A percentile compares a stretch with the other conserved stretches of the same genome.
Conservation (phyloP, 2,888 invertebrate genomes). For the Acronicta leporina region DNA sequence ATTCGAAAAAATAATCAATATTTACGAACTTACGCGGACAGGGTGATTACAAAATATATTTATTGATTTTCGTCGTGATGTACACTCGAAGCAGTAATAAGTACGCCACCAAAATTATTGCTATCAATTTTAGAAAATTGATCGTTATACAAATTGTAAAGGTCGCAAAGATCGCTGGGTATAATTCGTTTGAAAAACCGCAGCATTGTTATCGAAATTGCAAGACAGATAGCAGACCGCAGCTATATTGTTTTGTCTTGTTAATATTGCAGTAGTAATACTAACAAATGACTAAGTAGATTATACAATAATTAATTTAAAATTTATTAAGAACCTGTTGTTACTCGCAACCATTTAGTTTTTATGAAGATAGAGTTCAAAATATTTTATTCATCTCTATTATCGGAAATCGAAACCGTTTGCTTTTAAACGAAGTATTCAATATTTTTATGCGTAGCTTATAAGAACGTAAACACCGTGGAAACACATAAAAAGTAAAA, state of each 20-base stretch:
- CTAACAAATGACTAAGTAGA: conserved; percentile 37
- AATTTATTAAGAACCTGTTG: not conserved
- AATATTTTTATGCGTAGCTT: conserved; percentile 26
- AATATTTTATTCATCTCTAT: conserved; percentile 4
- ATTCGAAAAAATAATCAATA: conserved; percentile 28
- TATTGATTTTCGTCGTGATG: conserved; percentile 37
- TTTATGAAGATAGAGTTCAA: too few relatives aligned
- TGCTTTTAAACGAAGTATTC: too few relatives aligned
- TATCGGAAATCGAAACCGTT: conserved; percentile 4
- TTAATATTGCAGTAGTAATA: conserved; percentile 28
- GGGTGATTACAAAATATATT: conserved; percentile 49
- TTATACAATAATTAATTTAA: not conserved
- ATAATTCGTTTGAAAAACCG: conserved; percentile 48
- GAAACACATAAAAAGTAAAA: conserved; percentile 16
- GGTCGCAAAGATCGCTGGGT: conserved; percentile 47
- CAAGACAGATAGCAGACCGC: conserved; percentile 44
- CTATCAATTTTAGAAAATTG: conserved; percentile 55
- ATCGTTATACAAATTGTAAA: conserved; percentile 32
- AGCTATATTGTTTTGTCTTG: conserved; percentile 41
- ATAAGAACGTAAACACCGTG: conserved; percentile 20
- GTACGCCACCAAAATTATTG: conserved; percentile 34
- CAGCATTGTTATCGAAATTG: conserved; percentile 55
- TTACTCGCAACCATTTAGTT: too few relatives aligned
- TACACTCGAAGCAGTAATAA: conserved; percentile 30
- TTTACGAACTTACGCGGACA: conserved; percentile 44